A percentile compares a stretch with the other conserved stretches of the same genome.
Conservation (phyloP, 2,113 vertebrate genomes). For the Tetrax tetrax region DNA sequence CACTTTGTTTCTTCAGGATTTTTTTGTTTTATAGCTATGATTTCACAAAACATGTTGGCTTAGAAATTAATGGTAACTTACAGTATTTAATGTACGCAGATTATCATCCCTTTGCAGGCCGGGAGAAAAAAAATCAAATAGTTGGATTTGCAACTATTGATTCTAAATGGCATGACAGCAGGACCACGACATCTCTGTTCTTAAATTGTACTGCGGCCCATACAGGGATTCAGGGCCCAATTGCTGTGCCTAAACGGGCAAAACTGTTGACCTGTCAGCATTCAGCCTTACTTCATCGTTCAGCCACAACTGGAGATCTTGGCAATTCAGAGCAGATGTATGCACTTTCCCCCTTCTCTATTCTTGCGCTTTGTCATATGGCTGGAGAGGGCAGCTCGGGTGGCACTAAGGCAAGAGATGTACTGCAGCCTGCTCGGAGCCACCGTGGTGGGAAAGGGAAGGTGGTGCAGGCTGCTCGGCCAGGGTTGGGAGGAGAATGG, state of each 20-base stretch:
- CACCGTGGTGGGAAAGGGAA: background rate
- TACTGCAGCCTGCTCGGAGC: background rate
- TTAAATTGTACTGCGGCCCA: background rate
- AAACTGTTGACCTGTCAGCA: background rate
- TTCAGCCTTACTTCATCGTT: background rate
- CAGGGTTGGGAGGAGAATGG: background rate
- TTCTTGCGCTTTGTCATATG: background rate
- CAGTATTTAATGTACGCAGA: background rate
- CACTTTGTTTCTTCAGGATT: background rate
- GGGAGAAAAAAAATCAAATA: background rate
- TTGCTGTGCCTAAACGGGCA: background rate
- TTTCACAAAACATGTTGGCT: background rate
- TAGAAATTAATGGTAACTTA: background rate
- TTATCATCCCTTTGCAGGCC: background rate
- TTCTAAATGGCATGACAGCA: background rate
- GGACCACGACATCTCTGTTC: background rate
- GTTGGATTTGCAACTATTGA: background rate
- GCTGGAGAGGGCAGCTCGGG: background rate
- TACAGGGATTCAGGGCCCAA: background rate
- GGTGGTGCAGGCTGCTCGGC: background rate
- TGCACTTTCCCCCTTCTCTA: background rate
- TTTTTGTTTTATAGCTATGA: background rate
- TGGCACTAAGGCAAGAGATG: background rate
- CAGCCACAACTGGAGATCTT: background rate
- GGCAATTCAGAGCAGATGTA: background rate